These are phyloP conservation scores for Hoplodrina blanda DNA, from an alignment of 2,888 invertebrate genomes.

Conservation along the genomic window DNA sequence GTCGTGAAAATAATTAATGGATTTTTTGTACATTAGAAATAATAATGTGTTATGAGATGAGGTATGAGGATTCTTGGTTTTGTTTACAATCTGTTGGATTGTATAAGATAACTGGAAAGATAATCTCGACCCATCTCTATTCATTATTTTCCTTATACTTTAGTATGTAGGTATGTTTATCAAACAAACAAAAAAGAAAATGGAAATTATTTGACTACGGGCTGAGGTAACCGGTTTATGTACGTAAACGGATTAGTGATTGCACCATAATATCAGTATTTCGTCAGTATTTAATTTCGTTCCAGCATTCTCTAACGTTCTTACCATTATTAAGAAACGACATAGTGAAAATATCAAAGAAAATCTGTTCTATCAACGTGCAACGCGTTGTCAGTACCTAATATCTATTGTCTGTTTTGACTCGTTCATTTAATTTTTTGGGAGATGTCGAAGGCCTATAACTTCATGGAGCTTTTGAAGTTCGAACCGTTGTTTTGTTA, in stretches of 20 bases:
- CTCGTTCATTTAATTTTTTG: neutral
- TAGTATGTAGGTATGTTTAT: neutral
- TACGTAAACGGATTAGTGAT: constrained; percentile 2
- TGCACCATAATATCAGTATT: too few relatives aligned
- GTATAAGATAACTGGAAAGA: neutral
- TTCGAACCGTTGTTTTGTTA: neutral
- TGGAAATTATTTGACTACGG: neutral
- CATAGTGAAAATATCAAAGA: neutral
- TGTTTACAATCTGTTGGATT: neutral
- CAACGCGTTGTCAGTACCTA: neutral
- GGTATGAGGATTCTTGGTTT: neutral
- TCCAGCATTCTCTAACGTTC: neutral
- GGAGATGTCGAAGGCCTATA: neutral
- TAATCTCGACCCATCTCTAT: neutral
- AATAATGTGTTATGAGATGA: neutral
- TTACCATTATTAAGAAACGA: neutral
- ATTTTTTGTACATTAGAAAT: neutral
- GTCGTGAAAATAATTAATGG: neutral
- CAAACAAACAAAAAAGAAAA: neutral
- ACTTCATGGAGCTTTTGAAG: neutral
- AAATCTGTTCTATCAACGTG: neutral
- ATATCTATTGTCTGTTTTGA: neutral
- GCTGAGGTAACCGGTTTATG: neutral
- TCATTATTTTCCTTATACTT: constrained; percentile 18
- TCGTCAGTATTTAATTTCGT: neutral